Evolutionary conservation across 2,113 vertebrate species (phyloP).

Genomic region (Pyxicephalus adspersus): DNA sequence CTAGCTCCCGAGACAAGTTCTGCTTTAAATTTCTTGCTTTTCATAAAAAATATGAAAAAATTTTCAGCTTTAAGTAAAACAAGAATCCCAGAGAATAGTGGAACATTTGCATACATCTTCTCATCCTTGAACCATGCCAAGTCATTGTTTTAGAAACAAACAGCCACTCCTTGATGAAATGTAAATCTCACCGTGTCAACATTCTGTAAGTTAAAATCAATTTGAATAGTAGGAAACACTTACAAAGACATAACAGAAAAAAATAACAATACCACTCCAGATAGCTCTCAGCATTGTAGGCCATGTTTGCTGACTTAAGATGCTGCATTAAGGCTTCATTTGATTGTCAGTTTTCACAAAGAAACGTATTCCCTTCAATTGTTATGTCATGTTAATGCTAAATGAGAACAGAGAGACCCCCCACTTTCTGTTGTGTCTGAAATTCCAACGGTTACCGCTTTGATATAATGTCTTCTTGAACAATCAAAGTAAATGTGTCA

Average conservation of each 20-base stretch:
- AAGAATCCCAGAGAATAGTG: too few species aligned
- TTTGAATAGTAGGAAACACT: not conserved
- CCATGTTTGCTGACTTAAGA: not conserved
- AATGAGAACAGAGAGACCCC: slow-evolving; percentile 60
- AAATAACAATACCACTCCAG: not conserved
- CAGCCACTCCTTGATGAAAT: too few species aligned
- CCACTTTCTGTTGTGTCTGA: slow-evolving; percentile 58
- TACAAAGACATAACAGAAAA: not conserved
- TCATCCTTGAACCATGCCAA: too few species aligned
- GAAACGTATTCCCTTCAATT: slow-evolving; percentile 64
- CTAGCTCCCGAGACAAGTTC: too few species aligned
- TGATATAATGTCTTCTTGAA: slow-evolving; percentile 67
- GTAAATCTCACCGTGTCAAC: not conserved
- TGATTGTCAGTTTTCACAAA: slow-evolving; percentile 54
- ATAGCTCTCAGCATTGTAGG: not conserved
- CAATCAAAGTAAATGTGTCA: slow-evolving; percentile 72
- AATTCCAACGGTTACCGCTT: slow-evolving; percentile 62
- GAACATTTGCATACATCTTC: too few species aligned
- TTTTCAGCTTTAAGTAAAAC: too few species aligned
- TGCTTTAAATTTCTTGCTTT: too few species aligned
- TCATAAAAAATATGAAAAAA: too few species aligned
- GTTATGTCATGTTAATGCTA: slow-evolving; percentile 62
- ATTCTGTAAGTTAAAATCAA: not conserved
- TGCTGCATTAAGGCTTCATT: slow-evolving; percentile 61
- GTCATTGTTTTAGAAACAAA: too few species aligned